Conservation (phyloP, 2,113 vertebrate genomes). For the Dicaeum eximium region DNA sequence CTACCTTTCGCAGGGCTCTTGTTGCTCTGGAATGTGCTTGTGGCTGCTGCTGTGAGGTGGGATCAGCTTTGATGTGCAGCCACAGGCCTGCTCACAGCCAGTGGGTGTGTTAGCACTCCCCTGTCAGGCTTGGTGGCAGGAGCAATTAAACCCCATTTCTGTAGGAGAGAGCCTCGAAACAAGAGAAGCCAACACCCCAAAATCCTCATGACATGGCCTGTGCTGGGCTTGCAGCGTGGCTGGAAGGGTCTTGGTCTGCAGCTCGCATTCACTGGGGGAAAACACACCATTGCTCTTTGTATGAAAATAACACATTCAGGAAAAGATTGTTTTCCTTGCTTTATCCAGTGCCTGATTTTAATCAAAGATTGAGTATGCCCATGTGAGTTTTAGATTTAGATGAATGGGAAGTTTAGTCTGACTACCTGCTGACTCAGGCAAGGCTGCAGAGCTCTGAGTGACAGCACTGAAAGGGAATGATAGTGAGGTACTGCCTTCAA, state of each 20-base stretch:
- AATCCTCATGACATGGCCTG: neutral
- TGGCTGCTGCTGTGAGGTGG: neutral
- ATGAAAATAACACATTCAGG: neutral
- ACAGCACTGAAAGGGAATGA: neutral
- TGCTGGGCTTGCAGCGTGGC: accelerated
- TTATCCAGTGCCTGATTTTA: neutral
- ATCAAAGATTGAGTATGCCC: neutral
- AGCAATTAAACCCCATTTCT: neutral
- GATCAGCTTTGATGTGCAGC: conserved; percentile 37
- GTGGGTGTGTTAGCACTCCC: neutral
- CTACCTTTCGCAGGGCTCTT: neutral
- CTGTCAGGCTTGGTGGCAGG: neutral
- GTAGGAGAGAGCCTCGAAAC: neutral
- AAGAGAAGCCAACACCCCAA: neutral
- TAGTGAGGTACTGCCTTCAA: neutral
- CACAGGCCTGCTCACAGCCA: neutral
- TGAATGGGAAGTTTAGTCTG: neutral
- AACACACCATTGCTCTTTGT: neutral
- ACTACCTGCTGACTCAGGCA: neutral
- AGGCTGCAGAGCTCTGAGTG: neutral
- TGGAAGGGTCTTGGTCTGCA: neutral
- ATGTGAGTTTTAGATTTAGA: neutral
- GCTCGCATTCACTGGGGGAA: neutral
- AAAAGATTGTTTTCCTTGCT: neutral
- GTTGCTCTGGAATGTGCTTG: conserved; percentile 27